Percentiles rank a stretch among this genome's conserved stretches.
Conservation (phyloP, 1,140 invertebrate species). For the Drosophila triauraria region DNA sequence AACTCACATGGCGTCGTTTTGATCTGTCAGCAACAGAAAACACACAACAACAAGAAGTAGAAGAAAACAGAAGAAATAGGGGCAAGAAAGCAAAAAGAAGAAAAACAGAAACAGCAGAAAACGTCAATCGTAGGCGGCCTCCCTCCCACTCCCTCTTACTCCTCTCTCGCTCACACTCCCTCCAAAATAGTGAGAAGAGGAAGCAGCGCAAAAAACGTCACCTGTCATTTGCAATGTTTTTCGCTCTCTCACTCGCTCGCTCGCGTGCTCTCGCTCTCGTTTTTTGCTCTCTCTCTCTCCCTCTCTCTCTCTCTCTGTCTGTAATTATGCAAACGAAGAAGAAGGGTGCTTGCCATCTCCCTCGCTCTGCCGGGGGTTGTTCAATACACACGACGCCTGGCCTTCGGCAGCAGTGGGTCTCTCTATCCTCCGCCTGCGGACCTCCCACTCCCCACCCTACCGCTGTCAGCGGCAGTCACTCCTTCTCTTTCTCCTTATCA, state of each 20-base stretch:
- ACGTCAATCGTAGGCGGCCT: slow-evolving; percentile 49
- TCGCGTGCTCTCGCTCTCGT: neutral
- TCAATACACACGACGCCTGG: slow-evolving; percentile 44
- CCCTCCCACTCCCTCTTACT: slow-evolving; percentile 3
- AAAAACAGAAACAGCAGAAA: slow-evolving; percentile 29
- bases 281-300: neutral
- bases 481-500: slow-evolving; percentile 54
- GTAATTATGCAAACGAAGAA: slow-evolving; percentile 57
- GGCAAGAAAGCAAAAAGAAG: slow-evolving; percentile 11
- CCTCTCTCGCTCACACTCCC: slow-evolving; percentile 18
- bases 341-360: slow-evolving; percentile 41
- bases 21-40: slow-evolving; percentile 38
- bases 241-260: slow-evolving; percentile 21
- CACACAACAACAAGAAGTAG: slow-evolving; percentile 13
- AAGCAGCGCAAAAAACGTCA: slow-evolving; percentile 66
- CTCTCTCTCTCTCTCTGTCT: slow-evolving; percentile 4
- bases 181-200: slow-evolving; percentile 28
- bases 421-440: slow-evolving; percentile 1
- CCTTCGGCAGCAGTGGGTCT: slow-evolving; percentile 25
- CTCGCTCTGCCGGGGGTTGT: slow-evolving; percentile 42
- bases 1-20: slow-evolving; percentile 47
- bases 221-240: slow-evolving; percentile 82
- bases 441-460: slow-evolving; percentile 1
- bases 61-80: slow-evolving; percentile 9
- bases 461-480: slow-evolving; percentile 6